Evolutionary conservation across 1,140 invertebrate species (phyloP), one percentile per base, ranked within the genome.

Genomic region (Cryptotermes secundus): DNA sequence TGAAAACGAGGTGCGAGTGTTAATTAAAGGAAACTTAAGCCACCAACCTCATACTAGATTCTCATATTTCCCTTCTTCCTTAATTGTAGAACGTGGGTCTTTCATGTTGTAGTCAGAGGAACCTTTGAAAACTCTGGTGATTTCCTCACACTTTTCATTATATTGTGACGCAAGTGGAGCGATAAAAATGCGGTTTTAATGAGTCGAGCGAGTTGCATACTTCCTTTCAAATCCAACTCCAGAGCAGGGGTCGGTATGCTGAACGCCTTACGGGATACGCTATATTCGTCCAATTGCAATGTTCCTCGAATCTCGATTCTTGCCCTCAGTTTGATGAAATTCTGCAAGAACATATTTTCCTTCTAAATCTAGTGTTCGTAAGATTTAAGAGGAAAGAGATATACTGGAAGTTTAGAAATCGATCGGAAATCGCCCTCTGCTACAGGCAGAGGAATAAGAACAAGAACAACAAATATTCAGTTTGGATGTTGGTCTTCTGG

Each of bases 161-260:
- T 72, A 72, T n/a, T 72, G 59, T 3, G 14, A 14, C n/a, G 59
- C 26, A 72, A 72, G 59, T 72, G 26, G 14, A 31, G 59, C 59
- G 59, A n/a, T 72, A 72, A 72, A n/a, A 72, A 72, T 72, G 59
- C 59, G 59, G 59, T 72, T 72, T 72, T 72, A 72, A 72, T 72
- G 59, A 72, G 59, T 31, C 26, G 26, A 26, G 59, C 26, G 14
- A 14, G n/a, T 72, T 72, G 26, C 26, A 0, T 72, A 31, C 59
- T 72, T 72, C 59, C 59, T 72, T 72, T 72, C 59, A 72, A 31
- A 72, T 14, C 59, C 7, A 31, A 31, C 4, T 4, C 59, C 26
- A 72, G 59, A 31, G 59, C 26, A 31, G 59, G 59, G 59, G 26
- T 72, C 2, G 59, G 59, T 72, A 31, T 31, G 26, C 26, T 12